Evolutionary conservation across 2,888 invertebrate species (phyloP).

Genomic region (Tachystola acroxantha): DNA sequence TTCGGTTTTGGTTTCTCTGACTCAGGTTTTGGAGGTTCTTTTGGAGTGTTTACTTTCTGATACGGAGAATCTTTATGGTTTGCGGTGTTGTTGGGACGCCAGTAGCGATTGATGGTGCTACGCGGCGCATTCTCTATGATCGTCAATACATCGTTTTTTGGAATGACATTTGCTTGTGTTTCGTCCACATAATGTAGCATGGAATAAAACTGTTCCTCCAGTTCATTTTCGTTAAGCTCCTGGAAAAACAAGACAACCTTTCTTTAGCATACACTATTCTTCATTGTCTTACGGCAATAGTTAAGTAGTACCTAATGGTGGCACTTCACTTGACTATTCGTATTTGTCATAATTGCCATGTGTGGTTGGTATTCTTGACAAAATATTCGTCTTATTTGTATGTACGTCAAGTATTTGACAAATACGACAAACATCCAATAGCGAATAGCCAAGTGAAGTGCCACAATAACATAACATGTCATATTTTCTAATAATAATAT

Average conservation of each 20-base stretch:
- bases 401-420: too few species aligned
- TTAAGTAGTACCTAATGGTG: too few species aligned
- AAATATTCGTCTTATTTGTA: too few species aligned
- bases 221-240: constrained; percentile 72
- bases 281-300: constrained; percentile 13
- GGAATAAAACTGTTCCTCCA: constrained; percentile 69
- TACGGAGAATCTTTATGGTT: constrained; percentile 41
- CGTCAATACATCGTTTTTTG: constrained; percentile 12
- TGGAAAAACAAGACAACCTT: constrained; percentile 53
- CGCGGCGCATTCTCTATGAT: constrained; percentile 37
- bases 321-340: too few species aligned
- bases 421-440: too few species aligned
- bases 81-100: constrained; percentile 44
- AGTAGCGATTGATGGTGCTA: constrained; percentile 58
- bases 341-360: too few species aligned
- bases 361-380: too few species aligned
- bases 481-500: too few species aligned
- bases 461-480: too few species aligned
- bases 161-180: constrained; percentile 43
- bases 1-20: constrained; percentile 35
- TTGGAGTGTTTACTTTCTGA: constrained; percentile 18
- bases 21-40: constrained; percentile 18
- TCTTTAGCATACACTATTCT: constrained; percentile 36
- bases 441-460: too few species aligned
- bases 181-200: constrained; percentile 67